Base-by-base conservation (phyloP, 2,888 invertebrate species). In the Panopea generosa region DNA sequence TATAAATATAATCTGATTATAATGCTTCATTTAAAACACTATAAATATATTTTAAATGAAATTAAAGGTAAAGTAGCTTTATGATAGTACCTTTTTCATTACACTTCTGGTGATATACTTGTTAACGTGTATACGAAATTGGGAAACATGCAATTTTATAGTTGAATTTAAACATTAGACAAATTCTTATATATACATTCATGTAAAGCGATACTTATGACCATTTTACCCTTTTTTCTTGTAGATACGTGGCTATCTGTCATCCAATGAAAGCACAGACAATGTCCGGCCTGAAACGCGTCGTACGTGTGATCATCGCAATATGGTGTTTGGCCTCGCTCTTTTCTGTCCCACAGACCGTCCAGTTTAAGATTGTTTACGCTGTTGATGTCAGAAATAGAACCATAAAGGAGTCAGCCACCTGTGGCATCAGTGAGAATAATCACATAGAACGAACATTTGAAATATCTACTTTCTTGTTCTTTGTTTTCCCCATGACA, bases 401-500 rank as follows among this genome's bases (percentile, higher is more conserved):
- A 50, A 93, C 11, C 87, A 94, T 95, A n/a, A 93, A 93, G 26
- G 94, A 94, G 27, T 94, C 94, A 6, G 94, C 94, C 11, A 93
- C 93, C 24, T 96, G 96, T 89, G 94, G 94, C n/a, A 83, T 82
- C 24, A 71, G 65, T 20, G 74, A 86, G 57, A 73, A 70, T 1
- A 78, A 73, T 45, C 86, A 87, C 68, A 82, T 84, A 18, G 66
- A 84, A 29, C 33, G 71, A 27, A 83, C 82, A 16, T 82, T 84
- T 59, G 83, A 85, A 69, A 68, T 96, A 87, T 96, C 97, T 45
- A 95, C 95, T 0, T 92, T 95, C 90, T 93, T 97, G 87, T 97
- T 97, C 93, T 97, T 97, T 91, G 95, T 96, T 45, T 95, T 96
- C 50, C 97, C 97, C 1, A 97, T 97, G 96, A 96, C 96, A 38